These are phyloP conservation scores for Oncorhynchus mykiss DNA, from an alignment of 2,113 vertebrate genomes.

Conservation along the genomic window DNA sequence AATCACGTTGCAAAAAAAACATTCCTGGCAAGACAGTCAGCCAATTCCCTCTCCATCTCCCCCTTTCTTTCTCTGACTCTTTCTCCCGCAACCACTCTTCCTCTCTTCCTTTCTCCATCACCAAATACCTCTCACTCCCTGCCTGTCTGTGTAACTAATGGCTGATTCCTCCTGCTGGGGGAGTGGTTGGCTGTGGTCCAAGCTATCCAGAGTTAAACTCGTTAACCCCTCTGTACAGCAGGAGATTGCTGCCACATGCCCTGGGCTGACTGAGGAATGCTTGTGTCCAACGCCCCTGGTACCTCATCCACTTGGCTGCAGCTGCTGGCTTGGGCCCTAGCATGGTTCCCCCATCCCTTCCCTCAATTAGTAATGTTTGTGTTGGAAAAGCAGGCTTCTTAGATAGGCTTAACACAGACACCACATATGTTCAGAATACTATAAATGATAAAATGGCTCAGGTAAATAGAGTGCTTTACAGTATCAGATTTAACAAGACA, in stretches of 20 bases:
- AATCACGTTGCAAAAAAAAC: background rate
- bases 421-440: constrained; percentile 25
- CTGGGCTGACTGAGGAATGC: constrained; percentile 14
- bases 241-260: constrained; percentile 3
- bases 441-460: constrained; percentile 23
- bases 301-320: constrained; percentile 10
- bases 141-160: constrained; percentile 7
- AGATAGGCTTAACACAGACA: constrained; percentile 21
- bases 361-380: constrained; percentile 15
- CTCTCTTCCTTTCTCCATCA: background rate
- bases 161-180: background rate
- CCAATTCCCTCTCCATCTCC: background rate
- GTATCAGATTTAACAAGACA: constrained; percentile 38
- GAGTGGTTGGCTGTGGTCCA: constrained; percentile 10
- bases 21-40: background rate
- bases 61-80: background rate
- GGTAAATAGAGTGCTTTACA: constrained; percentile 27
- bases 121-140: background rate
- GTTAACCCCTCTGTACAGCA: background rate
- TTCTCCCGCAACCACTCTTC: background rate
- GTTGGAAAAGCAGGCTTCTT: constrained; percentile 19
- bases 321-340: background rate
- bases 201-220: background rate
- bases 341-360: background rate
- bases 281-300: constrained; percentile 1